These are phyloP conservation scores for Drosophila neutralis DNA, from an alignment of 2,888 invertebrate genomes.

Conservation along the genomic window DNA sequence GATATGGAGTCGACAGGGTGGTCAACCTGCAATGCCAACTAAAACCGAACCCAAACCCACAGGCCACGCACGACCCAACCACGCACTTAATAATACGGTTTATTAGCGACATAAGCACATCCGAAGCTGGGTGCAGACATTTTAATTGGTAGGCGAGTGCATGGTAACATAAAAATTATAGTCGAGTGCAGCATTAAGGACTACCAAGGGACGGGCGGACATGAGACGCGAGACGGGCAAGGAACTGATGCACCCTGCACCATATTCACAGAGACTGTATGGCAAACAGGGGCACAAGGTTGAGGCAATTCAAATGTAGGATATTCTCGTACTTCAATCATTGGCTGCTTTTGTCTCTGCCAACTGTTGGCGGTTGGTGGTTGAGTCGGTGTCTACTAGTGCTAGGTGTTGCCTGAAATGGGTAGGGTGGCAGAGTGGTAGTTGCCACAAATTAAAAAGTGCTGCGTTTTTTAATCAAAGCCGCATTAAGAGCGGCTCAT, in stretches of 20 bases:
- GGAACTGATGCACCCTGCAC: constrained; percentile 18
- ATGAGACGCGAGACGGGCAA: background rate
- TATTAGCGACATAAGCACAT: constrained; percentile 82
- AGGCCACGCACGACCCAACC: constrained; percentile 37
- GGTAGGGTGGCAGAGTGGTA: constrained; percentile 16
- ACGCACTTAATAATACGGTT: constrained; percentile 81
- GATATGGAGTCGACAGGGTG: constrained; percentile 8
- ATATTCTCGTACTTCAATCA: constrained; percentile 68
- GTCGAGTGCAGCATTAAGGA: constrained; percentile 55
- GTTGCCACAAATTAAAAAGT: constrained; percentile 79
- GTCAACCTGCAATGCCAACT: constrained; percentile 46
- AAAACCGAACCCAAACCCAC: constrained; percentile 33
- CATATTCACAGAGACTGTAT: constrained; percentile 57
- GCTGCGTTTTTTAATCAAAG: constrained; percentile 79
- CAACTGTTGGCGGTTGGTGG: constrained; percentile 9
- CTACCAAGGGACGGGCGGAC: constrained; percentile 8
- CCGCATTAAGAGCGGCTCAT: constrained; percentile 65
- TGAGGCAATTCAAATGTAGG: constrained; percentile 78
- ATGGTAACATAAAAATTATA: constrained; percentile 81
- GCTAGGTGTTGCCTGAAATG: constrained; percentile 43
- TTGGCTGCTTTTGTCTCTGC: constrained; percentile 65
- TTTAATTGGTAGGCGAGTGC: constrained; percentile 82
- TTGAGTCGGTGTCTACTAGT: constrained; percentile 7
- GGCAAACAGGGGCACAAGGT: constrained; percentile 44
- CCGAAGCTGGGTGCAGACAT: constrained; percentile 78